Conservation (phyloP, 2,797 vertebrate genomes). For the Taeniopygia guttata region DNA sequence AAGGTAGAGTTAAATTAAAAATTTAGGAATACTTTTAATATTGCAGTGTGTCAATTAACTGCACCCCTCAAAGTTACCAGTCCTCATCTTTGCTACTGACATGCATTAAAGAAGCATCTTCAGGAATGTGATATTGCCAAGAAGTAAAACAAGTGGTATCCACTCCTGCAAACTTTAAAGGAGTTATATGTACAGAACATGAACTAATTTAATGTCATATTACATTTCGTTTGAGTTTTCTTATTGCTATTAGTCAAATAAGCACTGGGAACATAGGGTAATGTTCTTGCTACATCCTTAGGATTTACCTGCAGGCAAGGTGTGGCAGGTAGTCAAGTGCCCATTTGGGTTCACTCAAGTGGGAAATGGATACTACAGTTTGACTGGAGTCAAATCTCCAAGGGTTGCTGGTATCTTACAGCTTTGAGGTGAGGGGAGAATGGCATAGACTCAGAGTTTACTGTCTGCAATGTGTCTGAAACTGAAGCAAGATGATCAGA, state of each 20-base stretch:
- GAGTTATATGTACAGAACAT: not conserved
- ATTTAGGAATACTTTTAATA: not conserved
- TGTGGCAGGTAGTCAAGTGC: not conserved
- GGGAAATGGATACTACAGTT: not conserved
- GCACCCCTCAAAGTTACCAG: not conserved
- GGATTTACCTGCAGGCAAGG: not conserved
- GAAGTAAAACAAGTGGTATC: not conserved
- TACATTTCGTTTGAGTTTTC: not conserved
- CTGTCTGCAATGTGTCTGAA: not conserved
- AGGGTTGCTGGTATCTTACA: not conserved
- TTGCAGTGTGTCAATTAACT: not conserved
- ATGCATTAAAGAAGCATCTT: not conserved
- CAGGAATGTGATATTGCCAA: not conserved
- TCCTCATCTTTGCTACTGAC: not conserved
- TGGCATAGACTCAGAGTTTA: not conserved
- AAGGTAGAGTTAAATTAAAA: constrained; percentile 10
- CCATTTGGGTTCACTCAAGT: not conserved
- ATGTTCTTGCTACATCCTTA: not conserved
- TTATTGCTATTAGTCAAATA: not conserved
- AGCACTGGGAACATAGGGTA: not conserved
- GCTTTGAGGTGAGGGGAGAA: not conserved
- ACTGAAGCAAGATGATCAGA: not conserved
- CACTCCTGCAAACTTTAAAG: not conserved
- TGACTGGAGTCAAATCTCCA: not conserved
- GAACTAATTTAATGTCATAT: not conserved